Base-by-base conservation (phyloP, 35 echinoderm and acorn worm genomes). In the Apostichopus japonicus region DNA sequence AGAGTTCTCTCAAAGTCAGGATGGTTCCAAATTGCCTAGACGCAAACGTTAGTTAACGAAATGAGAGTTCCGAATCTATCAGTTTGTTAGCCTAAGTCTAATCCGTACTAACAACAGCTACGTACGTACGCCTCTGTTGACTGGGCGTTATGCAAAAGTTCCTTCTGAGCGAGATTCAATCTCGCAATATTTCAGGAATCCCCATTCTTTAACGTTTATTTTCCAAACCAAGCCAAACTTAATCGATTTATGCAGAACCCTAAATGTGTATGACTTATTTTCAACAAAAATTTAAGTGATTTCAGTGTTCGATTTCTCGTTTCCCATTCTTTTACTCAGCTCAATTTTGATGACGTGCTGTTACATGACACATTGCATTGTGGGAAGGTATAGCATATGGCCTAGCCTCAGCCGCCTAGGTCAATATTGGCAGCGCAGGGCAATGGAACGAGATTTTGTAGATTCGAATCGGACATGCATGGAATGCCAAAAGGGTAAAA, bases 261-360 rank as follows among this genome's bases (percentile, higher is more conserved):
- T 75, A 23, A 23, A 19, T 75, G 71, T 75, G 71, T 75, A 75
- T 75, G 13, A 75, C 71, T 75, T 75, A 23, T 75, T 75, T 75
- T 75, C 6, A 23, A 75, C 71, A n/a, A 15, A 75, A 75, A 75
- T 75, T 75, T 15, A 75, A 23, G 71, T 75, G 21, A 75, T 75
- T 75, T 75, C 22, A 75, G 71, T 75, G 71, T 75, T 75, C 71
- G 71, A 75, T 75, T 75, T 75, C 71, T 75, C 71, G 71, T 75
- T 75, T 75, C 71, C 71, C 71, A 75, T 75, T 67, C 63, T 67
- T 75, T 21, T 75, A 14, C 71, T 19, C 22, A 7, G 17, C 71
- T n/a, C 15, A 21, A 7, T 75, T 75, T 23, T 19, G 71, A 75
- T 75, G 71, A 75, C 71, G 71, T 75, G 71, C 71, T 75, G 71